phyloP scores from a whole-genome alignment of 2,888 invertebrate species.

The Panopea generosa region DNA sequence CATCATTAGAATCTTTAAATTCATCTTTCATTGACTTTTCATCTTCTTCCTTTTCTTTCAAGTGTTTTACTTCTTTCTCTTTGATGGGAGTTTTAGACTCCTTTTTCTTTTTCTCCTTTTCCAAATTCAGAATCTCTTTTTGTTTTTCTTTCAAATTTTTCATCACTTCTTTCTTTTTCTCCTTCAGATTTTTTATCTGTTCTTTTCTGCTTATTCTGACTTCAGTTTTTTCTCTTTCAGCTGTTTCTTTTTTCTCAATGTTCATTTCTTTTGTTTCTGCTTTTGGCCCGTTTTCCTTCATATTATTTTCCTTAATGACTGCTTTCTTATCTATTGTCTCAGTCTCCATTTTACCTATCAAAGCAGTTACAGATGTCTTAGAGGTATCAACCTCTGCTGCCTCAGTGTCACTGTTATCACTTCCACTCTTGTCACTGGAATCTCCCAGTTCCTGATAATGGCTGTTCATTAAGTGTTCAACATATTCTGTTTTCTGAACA shows the following conservation, averaged over 20 bases:
- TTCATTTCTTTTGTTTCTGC: not conserved
- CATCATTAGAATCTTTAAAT: not conserved
- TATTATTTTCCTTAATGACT: not conserved
- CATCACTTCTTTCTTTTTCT: conserved; percentile 6
- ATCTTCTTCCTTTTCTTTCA: conserved; percentile 14
- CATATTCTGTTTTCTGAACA: conserved; percentile 53
- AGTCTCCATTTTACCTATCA: too few species aligned
- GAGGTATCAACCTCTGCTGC: not conserved
- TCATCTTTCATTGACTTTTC: conserved; percentile 1
- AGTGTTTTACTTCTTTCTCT: conserved; percentile 6
- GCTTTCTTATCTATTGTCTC: not conserved
- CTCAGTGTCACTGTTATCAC: not conserved
- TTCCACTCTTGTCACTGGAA: conserved; percentile 9
- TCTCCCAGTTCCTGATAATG: conserved; percentile 39
- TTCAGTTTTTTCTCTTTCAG: conserved; percentile 6
- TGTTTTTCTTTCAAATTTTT: conserved; percentile 29
- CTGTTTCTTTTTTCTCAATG: conserved; percentile 1
- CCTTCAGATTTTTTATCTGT: conserved; percentile 21
- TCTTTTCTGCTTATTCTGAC: conserved; percentile 7
- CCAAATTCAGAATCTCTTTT: conserved; percentile 27
- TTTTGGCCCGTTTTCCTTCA: not conserved
- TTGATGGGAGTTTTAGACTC: conserved; percentile 2
- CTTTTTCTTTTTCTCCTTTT: conserved; percentile 27
- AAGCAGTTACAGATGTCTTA: too few species aligned
- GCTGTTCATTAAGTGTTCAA: conserved; percentile 50